Percentiles rank a stretch among this genome's conserved stretches.
Conservation (phyloP, 2,797 vertebrate species). For the Bovichtus variegatus region DNA sequence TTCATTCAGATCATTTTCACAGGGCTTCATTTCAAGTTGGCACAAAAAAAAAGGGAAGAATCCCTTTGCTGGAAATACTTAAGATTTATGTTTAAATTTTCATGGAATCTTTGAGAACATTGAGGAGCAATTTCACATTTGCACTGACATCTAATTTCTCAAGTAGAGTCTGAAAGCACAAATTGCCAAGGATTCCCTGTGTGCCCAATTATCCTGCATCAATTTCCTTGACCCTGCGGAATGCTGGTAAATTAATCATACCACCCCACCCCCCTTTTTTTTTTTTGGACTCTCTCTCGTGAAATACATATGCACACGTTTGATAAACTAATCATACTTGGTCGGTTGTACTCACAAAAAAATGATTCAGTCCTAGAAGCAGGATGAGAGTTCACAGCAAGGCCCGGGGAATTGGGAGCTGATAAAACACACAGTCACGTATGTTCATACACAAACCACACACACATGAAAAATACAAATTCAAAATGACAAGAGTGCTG, state of each 20-base stretch:
- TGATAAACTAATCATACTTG: conserved; percentile 88
- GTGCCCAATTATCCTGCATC: conserved; percentile 90
- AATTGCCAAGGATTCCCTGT: conserved; percentile 88
- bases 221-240: conserved; percentile 89
- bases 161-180: conserved; percentile 88
- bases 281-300: conserved; percentile 75
- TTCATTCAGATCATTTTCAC: conserved; percentile 85
- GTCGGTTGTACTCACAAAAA: conserved; percentile 84
- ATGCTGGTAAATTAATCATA: conserved; percentile 90
- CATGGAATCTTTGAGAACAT: conserved; percentile 90
- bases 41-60: conserved; percentile 69
- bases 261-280: conserved; percentile 36
- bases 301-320: conserved; percentile 86
- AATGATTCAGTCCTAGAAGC: conserved; percentile 86
- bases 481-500: conserved; percentile 13
- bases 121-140: conserved; percentile 90
- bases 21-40: conserved; percentile 84
- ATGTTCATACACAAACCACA: conserved; percentile 4
- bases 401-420: conserved; percentile 78
- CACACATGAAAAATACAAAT: neutral
- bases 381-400: conserved; percentile 82
- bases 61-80: conserved; percentile 86
- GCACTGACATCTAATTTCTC: conserved; percentile 91
- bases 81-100: conserved; percentile 89
- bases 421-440: conserved; percentile 47